phyloP scores from a whole-genome alignment of 2,888 invertebrate genomes.

The Scaeva pyrastri region DNA sequence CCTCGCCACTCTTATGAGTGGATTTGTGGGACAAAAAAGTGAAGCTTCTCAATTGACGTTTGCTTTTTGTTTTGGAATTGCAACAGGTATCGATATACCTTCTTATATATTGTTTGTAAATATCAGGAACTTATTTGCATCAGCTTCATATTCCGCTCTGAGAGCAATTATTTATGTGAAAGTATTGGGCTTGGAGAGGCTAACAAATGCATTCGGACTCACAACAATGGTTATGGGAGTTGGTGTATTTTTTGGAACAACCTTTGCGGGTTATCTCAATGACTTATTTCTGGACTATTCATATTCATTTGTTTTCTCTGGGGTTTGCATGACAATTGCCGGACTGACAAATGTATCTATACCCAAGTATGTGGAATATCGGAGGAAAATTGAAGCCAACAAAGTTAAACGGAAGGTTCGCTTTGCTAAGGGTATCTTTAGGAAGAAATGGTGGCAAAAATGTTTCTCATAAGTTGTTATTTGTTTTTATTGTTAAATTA shows the following conservation, averaged over 20 bases:
- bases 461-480: background rate
- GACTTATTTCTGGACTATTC: slow-evolving; percentile 76
- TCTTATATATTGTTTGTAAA: too few species aligned
- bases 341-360: slow-evolving; percentile 79
- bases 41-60: background rate
- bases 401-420: slow-evolving; percentile 32
- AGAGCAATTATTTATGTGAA: slow-evolving; percentile 87
- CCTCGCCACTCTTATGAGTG: background rate
- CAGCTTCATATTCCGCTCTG: slow-evolving; percentile 81
- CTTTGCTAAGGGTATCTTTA: slow-evolving; percentile 3
- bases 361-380: slow-evolving; percentile 73
- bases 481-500: too few species aligned
- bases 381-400: background rate
- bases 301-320: slow-evolving; percentile 79
- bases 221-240: slow-evolving; percentile 90
- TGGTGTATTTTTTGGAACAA: slow-evolving; percentile 88
- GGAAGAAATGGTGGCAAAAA: slow-evolving; percentile 16
- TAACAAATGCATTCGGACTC: slow-evolving; percentile 92
- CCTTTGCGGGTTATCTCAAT: slow-evolving; percentile 82
- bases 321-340: slow-evolving; percentile 78
- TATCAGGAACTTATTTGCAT: too few species aligned
- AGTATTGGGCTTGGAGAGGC: slow-evolving; percentile 89
- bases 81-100: slow-evolving; percentile 79
- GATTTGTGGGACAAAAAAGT: background rate
- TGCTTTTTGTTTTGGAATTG: slow-evolving; percentile 76